Base-by-base conservation (phyloP, 1,140 invertebrate species). In the Drosophila azteca region DNA sequence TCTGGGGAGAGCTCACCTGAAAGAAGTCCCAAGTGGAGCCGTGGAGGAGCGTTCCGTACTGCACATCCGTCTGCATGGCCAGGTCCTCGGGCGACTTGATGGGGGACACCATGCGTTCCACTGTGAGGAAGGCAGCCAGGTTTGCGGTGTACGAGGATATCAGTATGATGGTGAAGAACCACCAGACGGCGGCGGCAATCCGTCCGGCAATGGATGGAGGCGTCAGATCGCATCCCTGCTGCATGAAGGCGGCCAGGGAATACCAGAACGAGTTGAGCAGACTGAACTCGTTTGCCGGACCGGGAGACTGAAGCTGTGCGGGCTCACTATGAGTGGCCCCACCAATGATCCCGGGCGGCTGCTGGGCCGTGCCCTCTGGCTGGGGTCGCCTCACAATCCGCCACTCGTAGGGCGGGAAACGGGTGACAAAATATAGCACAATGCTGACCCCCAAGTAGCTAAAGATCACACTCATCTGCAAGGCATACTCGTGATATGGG, bases 71-170 rank as follows among this genome's bases (percentile, higher is more conserved):
- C 93, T 99, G 98, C 43, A 96, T 95, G 9, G 97, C 95, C n/a
- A 99, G 93, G 93, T 99, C 98, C 91, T 99, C 97, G 6, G 97
- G 96, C 4, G 97, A 97, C 92, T 98, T 98, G 57, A 99, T 98
- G 1, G 97, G 97, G 4, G 97, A 95, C 1, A 98, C 95, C 96
- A 99, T 98, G 58, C 97, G 93, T 91, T 98, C 97, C n/a, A 99
- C 96, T 0, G 97, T 99, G 48, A 98, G 94, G 93, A 99, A 99
- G 4, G 98, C 98, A 2, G 98, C 98, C 61, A 99, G 93, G 92
- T 99, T 99, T 44, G 98, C 98, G 8, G 98, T 99, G 92, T 99
- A 99, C 6, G 98, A 99, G 31, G 98, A 99, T 65, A 99, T 98
- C 57, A 99, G 94, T 80, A 99, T 99, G 11, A 99, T 94, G 0